These are phyloP conservation scores for Leptinotarsa defecta DNA, from an alignment of 1,140 invertebrate species.

Conservation along the genomic window DNA sequence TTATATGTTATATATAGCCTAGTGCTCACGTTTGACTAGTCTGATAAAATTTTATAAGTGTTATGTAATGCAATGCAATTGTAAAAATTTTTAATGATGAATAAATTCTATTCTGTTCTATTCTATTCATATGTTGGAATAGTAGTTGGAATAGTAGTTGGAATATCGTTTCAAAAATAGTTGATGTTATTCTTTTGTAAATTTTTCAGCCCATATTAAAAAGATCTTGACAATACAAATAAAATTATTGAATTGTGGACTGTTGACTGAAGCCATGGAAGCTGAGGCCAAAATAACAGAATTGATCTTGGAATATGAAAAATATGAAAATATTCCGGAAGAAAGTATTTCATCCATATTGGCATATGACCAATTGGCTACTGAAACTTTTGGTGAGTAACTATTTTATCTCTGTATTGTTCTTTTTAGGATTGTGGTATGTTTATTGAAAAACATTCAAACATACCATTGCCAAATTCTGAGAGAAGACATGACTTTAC, in stretches of 20 bases:
- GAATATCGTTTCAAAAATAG: conserved; percentile 18
- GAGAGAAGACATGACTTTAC: too few relatives aligned
- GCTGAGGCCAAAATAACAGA: conserved; percentile 61
- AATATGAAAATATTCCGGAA: conserved; percentile 48
- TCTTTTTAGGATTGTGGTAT: too few relatives aligned
- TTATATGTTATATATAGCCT: too few relatives aligned
- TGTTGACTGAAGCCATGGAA: conserved; percentile 71
- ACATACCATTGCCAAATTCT: not conserved
- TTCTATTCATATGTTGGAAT: conserved; percentile 10
- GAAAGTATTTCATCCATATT: conserved; percentile 27
- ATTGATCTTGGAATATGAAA: conserved; percentile 46
- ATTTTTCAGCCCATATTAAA: conserved; percentile 63
- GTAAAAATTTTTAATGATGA: too few relatives aligned
- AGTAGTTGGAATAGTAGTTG: conserved; percentile 28
- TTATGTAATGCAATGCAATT: too few relatives aligned
- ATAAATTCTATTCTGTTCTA: too few relatives aligned
- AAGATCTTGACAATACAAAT: conserved; percentile 74
- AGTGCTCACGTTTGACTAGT: too few relatives aligned
- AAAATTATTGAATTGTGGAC: conserved; percentile 74
- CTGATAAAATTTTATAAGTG: too few relatives aligned
- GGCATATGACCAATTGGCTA: conserved; percentile 38
- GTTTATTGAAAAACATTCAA: conserved; percentile 6
- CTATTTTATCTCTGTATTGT: too few relatives aligned
- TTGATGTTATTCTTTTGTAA: conserved; percentile 29
- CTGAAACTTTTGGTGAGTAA: conserved; percentile 24